Evolutionary conservation across 2,113 vertebrate genomes (phyloP).

Genomic region (Hydrochoerus hydrochaeris): DNA sequence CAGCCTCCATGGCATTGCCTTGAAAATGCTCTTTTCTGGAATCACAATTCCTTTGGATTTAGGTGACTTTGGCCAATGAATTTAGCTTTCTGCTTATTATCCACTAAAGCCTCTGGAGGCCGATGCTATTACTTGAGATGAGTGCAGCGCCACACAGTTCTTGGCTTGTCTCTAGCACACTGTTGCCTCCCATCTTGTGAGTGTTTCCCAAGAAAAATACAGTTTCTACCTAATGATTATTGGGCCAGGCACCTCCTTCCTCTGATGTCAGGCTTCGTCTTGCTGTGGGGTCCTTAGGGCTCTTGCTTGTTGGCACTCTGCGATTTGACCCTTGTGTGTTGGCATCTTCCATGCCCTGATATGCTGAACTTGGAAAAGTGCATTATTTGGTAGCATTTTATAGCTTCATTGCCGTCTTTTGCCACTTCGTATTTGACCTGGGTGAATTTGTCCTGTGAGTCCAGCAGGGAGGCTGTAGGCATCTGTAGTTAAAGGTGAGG

Average conservation of each 20-base stretch:
- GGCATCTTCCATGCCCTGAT: neutral
- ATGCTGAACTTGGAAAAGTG: neutral
- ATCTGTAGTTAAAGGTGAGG: neutral
- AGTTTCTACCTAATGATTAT: neutral
- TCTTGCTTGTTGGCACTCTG: neutral
- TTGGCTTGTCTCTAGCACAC: neutral
- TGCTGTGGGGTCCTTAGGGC: neutral
- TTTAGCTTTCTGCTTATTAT: neutral
- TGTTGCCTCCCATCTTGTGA: neutral
- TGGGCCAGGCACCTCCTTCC: neutral
- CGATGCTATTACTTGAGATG: neutral
- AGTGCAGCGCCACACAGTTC: neutral
- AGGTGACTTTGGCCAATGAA: neutral
- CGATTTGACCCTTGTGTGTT: neutral
- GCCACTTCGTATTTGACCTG: neutral
- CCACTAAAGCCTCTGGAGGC: neutral
- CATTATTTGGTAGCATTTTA: neutral
- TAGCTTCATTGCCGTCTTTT: slow-evolving; percentile 25
- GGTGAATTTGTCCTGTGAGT: slow-evolving; percentile 4
- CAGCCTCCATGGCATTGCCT: slow-evolving; percentile 13
- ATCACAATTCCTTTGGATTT: neutral
- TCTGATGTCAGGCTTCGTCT: neutral
- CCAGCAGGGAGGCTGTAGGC: neutral
- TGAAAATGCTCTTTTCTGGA: neutral
- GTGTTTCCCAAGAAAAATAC: neutral